phyloP scores from a whole-genome alignment of 1,140 invertebrate genomes.

The Drosophila bifasciata region DNA sequence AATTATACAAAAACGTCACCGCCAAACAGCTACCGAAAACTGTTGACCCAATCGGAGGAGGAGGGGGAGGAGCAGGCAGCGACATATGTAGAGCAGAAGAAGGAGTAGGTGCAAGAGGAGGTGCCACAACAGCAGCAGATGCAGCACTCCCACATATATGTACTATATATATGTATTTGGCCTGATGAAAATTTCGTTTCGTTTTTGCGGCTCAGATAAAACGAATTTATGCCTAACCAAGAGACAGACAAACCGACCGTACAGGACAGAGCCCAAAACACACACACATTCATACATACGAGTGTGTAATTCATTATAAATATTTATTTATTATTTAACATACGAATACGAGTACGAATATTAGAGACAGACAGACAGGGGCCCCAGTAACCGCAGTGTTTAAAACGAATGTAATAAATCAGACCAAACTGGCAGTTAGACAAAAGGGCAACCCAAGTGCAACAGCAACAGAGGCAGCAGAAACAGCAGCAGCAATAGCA shows the following conservation, averaged over 20 bases:
- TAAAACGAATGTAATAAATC: slow-evolving; percentile 74
- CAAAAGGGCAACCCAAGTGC: slow-evolving; percentile 32
- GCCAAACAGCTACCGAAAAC: slow-evolving; percentile 77
- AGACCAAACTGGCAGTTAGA: slow-evolving; percentile 43
- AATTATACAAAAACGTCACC: slow-evolving; percentile 83
- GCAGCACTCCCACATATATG: slow-evolving; percentile 8
- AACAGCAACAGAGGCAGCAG: slow-evolving; percentile 23
- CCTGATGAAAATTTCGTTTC: slow-evolving; percentile 36
- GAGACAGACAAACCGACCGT: background rate
- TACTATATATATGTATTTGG: slow-evolving; percentile 22
- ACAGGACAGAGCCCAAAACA: slow-evolving; percentile 28
- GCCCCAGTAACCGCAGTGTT: slow-evolving; percentile 53
- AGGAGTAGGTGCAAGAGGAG: background rate
- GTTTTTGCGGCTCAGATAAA: slow-evolving; percentile 64
- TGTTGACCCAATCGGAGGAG: slow-evolving; percentile 59
- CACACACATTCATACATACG: slow-evolving; percentile 15
- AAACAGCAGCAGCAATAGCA: slow-evolving; percentile 7
- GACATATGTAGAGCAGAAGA: background rate
- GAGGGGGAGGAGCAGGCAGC: background rate
- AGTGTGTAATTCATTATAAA: slow-evolving; percentile 65
- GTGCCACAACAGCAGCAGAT: slow-evolving; percentile 2
- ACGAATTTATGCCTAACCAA: slow-evolving; percentile 68
- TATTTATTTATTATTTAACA: slow-evolving; percentile 75
- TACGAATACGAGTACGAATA: slow-evolving; percentile 16
- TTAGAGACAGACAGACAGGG: slow-evolving; percentile 29